Conservation (phyloP, 2,113 vertebrate genomes). For the pig (Sus scrofa) region T2T-Sscrofa CM000818.6:107900001-107900500, state of each 20-base stretch:
- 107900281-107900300: no score
- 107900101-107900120: neutral
- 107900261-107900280: no score
- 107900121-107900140: neutral
- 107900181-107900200: slow-evolving; percentile 18
- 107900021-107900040: neutral
- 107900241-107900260: no score
- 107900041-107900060: neutral
- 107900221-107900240: neutral
- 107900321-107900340: no score
- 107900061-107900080: neutral
- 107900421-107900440: neutral
- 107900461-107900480: neutral
- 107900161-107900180: neutral
- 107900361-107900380: no score
- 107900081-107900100: neutral
- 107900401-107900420: no score
- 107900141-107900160: neutral
- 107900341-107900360: no score
- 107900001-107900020: neutral
- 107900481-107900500: neutral
- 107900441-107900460: neutral
- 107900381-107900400: no score
- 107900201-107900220: neutral
- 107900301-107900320: no score